Conservation (phyloP, 2,888 invertebrate species). For the Rhimphoctona megacephalus region DNA sequence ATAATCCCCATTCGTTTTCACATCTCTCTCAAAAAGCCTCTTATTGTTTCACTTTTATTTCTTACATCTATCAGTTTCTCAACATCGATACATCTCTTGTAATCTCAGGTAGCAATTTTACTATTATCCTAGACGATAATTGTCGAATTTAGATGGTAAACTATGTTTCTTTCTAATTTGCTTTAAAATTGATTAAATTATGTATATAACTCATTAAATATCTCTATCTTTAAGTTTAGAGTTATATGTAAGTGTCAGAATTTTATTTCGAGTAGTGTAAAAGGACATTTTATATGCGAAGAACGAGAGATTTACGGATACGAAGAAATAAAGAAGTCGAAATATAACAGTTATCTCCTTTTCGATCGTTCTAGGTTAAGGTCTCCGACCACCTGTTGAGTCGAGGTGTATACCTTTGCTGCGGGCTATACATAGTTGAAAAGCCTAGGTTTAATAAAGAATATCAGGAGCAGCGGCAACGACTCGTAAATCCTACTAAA, state of each 20-base stretch:
- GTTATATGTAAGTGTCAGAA: background rate
- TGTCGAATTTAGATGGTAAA: background rate
- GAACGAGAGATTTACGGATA: background rate
- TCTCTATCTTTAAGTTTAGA: background rate
- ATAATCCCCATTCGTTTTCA: constrained; percentile 35
- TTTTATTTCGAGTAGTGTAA: background rate
- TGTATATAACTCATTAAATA: background rate
- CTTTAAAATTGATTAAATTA: background rate
- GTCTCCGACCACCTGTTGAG: constrained; percentile 81
- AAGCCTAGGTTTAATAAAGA: background rate
- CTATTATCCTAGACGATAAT: background rate
- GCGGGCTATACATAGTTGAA: constrained; percentile 37
- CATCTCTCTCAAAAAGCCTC: constrained; percentile 5
- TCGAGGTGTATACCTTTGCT: constrained; percentile 68
- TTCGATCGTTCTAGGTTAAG: constrained; percentile 22
- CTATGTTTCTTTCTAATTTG: background rate
- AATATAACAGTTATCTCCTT: constrained; percentile 31
- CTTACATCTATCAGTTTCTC: constrained; percentile 31
- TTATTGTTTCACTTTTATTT: constrained; percentile 19
- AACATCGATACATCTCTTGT: constrained; percentile 38
- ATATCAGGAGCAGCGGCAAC: background rate
- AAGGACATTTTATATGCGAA: background rate
- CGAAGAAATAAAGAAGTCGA: constrained; percentile 10
- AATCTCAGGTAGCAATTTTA: background rate
- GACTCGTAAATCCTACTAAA: background rate